These are phyloP conservation scores for Cotesia glomerata DNA, from an alignment of 1,140 invertebrate species.

Conservation along the genomic window DNA sequence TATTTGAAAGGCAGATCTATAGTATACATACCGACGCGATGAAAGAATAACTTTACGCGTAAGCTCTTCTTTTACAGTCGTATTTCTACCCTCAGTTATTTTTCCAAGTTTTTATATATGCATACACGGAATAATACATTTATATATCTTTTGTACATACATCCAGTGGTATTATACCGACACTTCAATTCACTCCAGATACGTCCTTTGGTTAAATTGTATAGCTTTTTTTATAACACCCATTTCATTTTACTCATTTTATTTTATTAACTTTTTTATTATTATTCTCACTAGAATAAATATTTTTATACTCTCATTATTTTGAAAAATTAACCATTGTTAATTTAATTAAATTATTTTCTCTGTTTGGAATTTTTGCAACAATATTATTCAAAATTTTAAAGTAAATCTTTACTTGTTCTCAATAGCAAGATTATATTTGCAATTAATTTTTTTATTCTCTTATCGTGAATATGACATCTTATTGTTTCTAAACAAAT, in stretches of 20 bases:
- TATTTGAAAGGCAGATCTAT: slow-evolving; percentile 46
- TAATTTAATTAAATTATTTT: too few relatives aligned
- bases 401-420: too few relatives aligned
- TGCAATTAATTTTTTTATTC: too few relatives aligned
- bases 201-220: not conserved
- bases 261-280: slow-evolving; percentile 13
- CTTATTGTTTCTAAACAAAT: too few relatives aligned
- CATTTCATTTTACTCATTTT: not conserved
- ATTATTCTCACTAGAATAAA: not conserved
- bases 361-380: too few relatives aligned
- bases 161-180: not conserved
- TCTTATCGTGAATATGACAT: too few relatives aligned
- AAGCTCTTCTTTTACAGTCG: slow-evolving; percentile 4
- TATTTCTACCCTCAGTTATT: slow-evolving; percentile 2
- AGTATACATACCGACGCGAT: slow-evolving; percentile 13
- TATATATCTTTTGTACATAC: slow-evolving; percentile 4
- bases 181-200: slow-evolving; percentile 3
- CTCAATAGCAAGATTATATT: too few relatives aligned
- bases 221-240: slow-evolving; percentile 5
- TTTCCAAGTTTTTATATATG: slow-evolving; percentile 1
- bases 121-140: slow-evolving; percentile 6
- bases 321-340: too few relatives aligned
- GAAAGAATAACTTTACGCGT: slow-evolving; percentile 38
- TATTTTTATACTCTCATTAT: too few relatives aligned
- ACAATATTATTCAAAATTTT: too few relatives aligned